Base-by-base conservation (phyloP, 1,140 invertebrate species). In the Holotrichia oblita region DNA sequence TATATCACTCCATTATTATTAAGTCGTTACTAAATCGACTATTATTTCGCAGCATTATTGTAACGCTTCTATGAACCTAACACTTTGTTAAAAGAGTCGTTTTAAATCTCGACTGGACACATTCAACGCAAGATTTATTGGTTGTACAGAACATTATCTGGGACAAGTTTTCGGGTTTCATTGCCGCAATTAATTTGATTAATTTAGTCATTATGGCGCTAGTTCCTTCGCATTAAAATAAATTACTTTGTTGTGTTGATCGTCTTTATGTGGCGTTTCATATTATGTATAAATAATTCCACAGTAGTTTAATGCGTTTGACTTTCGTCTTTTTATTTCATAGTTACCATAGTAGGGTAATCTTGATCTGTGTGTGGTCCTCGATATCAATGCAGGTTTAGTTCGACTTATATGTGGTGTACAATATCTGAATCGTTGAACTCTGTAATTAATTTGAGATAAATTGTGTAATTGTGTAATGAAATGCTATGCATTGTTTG, bases 161-260 rank as follows among this genome's bases (percentile, higher is more conserved):
- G 44, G 44, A 48, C 44, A n/a, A 48, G 44, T 48, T 48, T 48
- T n/a, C n/a, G n/a, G 44, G 44, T 3, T n/a, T 48, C 44, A 48
- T 48, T 48, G 44, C 12, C 12, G 44, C 44, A 48, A 48, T 48
- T 48, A 48, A 48, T 48, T 48, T 48, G 44, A 48, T 48, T 48
- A 48, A 48, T 48, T 48, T 48, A 3, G 44, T 48, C 44, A n/a
- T 48, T 48, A 48, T 12, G 44, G 44, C 44, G 44, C n/a, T 48
- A 10, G 44, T n/a, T n/a, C 12, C 12, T 48, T 48, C 44, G n/a
- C 44, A 48, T 48, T 48, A 48, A 48, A 48, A 48, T 48, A 48
- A 48, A 48, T 48, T 48, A 48, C 44, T 48, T 48, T 48, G 44
- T 48, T 48, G 12, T 48, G 44, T 48, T 48, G 44, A n/a, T 48